Evolutionary conservation across 2,797 vertebrate genomes (phyloP), one percentile per base, ranked within the genome.

Genomic region (Manis crassicaudata): DNA sequence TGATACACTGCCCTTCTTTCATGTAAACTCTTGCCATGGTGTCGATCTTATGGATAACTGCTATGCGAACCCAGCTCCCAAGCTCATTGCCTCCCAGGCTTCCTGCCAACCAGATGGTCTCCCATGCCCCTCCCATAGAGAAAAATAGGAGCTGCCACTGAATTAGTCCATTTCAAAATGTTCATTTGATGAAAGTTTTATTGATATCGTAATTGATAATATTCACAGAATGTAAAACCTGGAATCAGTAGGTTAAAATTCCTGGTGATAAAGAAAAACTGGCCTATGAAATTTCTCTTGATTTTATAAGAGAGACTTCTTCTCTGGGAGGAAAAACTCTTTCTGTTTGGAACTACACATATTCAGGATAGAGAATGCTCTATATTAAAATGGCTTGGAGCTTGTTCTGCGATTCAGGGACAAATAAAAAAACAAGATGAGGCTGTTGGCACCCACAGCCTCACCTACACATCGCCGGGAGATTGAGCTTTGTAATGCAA

Each of bases 211-310:
- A 81, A 65, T 50, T 87, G 83, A 79, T 72, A 63, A 76, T 84
- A 81, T 75, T 68, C 58, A 75, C 46, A 40, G 62, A 88, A 56
- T 62, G 16, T 96, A 72, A 93, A 84, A 92, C 56, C 72, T 75
- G 32, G 12, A 70, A 81, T 94, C 76, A 52, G 81, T 93, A 73
- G 50, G n/a, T 90, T 88, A 81, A 92, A 62, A 84, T 79, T 63
- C 13, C 40, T 82, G 46, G 58, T 50, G 35, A 91, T 7, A 90
- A 95, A 81, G 25, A 70, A 82, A 81, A 86, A 29, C 65, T 32
- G 37, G 37, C 10, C 62, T 16, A 1, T 77, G 43, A 54, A 46
- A 73, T 92, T 88, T 89, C 37, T 94, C 25, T 75, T 73, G 63
- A 86, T 84, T 46, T 85, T 73, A 83, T 86, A 43, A 88, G n/a